A percentile compares a stretch with the other conserved stretches of the same genome.
Conservation (phyloP, 2,797 vertebrate species). For the Simalia tracyae region DNA sequence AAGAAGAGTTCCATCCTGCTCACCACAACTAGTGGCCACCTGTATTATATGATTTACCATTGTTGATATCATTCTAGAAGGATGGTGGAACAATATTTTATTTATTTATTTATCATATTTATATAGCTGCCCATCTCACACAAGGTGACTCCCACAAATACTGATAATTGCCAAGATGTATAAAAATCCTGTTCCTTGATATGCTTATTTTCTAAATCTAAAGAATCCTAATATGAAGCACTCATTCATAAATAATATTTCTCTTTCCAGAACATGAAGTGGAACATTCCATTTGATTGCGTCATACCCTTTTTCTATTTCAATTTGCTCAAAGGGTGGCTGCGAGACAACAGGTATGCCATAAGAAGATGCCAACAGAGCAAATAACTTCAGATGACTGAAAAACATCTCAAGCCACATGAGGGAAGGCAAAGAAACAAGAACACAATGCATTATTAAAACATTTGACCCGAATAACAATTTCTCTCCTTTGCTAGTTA, state of each 20-base stretch:
- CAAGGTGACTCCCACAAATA: too few relatives aligned
- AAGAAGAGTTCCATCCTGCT: background rate
- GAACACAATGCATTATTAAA: background rate
- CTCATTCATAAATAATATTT: background rate
- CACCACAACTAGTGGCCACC: background rate
- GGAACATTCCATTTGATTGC: background rate
- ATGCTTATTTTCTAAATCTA: background rate
- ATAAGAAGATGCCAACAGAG: background rate
- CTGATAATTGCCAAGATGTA: background rate
- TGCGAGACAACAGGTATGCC: background rate
- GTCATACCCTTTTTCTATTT: background rate
- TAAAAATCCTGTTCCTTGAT: background rate
- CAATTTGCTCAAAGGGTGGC: background rate
- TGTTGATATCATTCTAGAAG: background rate
- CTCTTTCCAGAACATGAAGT: background rate
- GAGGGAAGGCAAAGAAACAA: background rate
- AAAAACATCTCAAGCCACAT: background rate
- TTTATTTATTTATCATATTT: too few relatives aligned
- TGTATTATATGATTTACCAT: background rate
- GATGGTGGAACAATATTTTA: background rate
- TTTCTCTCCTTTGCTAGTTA: background rate
- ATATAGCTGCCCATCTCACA: too few relatives aligned
- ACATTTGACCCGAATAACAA: background rate
- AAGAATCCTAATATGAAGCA: background rate
- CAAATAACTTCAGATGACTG: conserved; percentile 18